Evolutionary conservation across 2,888 invertebrate species (phyloP).

Genomic region (Hirudinaria manillensis): DNA sequence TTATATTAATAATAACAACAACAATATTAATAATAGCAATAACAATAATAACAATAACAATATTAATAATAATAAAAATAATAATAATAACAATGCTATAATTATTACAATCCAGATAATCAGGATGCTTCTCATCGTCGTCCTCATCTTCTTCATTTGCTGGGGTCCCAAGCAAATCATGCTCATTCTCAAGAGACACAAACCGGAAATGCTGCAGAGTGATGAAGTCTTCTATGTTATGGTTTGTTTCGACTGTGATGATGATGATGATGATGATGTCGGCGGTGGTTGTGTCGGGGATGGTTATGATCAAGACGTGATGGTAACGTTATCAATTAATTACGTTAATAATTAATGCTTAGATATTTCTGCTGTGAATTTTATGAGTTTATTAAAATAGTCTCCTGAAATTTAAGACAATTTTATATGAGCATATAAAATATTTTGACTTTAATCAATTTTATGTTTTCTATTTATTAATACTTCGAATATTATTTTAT

Average conservation of each 20-base stretch:
- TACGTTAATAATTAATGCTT: no score
- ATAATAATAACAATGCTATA: not conserved
- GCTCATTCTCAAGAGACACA: constrained; percentile 47
- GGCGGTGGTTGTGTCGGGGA: no score
- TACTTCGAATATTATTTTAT: no score
- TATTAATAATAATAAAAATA: not conserved
- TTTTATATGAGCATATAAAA: no score
- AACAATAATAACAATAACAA: not conserved
- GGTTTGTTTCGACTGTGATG: constrained; percentile 20
- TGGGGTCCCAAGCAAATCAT: constrained; percentile 58
- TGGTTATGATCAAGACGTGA: not conserved
- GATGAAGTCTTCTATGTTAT: constrained; percentile 34
- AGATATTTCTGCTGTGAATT: no score
- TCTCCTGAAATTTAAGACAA: no score
- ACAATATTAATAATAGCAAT: not conserved
- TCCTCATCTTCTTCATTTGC: constrained; percentile 56
- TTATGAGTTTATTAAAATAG: no score
- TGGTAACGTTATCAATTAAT: no score
- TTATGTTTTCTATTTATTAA: no score
- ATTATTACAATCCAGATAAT: constrained; percentile 59
- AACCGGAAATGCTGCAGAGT: constrained; percentile 33
- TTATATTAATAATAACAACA: not conserved
- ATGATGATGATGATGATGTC: no score
- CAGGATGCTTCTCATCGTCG: constrained; percentile 58
- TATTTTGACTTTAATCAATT: no score